These are phyloP conservation scores for Archips xylosteana DNA, from an alignment of 2,888 invertebrate genomes.

Conservation along the genomic window DNA sequence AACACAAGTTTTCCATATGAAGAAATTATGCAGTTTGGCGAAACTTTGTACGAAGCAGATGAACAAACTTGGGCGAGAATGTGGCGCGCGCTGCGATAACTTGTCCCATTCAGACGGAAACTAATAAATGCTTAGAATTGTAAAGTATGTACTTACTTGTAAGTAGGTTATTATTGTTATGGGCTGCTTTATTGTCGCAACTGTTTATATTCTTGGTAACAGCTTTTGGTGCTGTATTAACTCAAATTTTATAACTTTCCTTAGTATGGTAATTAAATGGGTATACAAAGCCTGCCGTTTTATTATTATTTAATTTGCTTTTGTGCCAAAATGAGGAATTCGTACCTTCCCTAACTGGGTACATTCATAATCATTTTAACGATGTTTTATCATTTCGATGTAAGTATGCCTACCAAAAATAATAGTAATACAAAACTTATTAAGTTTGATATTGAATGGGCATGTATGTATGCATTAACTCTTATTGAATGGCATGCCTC, in stretches of 20 bases:
- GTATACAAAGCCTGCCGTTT: neutral
- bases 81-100: slow-evolving; percentile 52
- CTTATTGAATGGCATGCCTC: no score
- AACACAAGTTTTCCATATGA: slow-evolving; percentile 57
- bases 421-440: no score
- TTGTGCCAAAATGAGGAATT: neutral
- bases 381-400: no score
- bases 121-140: slow-evolving; percentile 48
- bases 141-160: slow-evolving; percentile 23
- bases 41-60: slow-evolving; percentile 58
- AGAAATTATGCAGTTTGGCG: slow-evolving; percentile 57
- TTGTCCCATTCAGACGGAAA: slow-evolving; percentile 52
- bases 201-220: neutral
- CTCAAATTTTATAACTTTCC: neutral
- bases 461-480: no score
- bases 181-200: neutral
- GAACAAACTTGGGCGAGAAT: slow-evolving; percentile 59
- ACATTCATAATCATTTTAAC: no score
- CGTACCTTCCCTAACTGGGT: no score
- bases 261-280: neutral
- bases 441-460: no score
- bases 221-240: neutral
- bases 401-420: no score
- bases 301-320: neutral
- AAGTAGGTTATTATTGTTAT: slow-evolving; percentile 11